Conservation (phyloP, 2,888 invertebrate species). For the Automeris io region DNA sequence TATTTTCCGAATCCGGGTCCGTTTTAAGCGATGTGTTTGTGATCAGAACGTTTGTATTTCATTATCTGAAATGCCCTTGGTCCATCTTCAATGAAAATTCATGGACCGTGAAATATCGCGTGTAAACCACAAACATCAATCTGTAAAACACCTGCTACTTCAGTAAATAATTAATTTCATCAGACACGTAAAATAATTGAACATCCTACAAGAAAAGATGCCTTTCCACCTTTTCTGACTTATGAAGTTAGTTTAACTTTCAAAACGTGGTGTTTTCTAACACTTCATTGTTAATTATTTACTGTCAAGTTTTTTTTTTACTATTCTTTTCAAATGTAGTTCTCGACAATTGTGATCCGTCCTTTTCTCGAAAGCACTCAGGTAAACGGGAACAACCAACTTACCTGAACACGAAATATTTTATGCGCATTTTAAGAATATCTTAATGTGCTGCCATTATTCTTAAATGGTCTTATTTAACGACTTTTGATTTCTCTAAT, state of each 20-base stretch:
- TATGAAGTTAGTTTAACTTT: neutral
- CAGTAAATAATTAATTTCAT: constrained; percentile 6
- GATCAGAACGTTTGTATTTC: constrained; percentile 21
- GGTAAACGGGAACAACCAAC: constrained; percentile 55
- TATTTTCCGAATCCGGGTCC: neutral
- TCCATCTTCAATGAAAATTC: constrained; percentile 45
- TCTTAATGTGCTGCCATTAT: constrained; percentile 12
- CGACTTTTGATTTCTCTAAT: neutral
- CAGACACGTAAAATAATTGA: constrained; percentile 7
- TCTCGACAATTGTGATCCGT: constrained; percentile 54
- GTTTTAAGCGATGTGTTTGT: neutral
- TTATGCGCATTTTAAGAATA: constrained; percentile 16
- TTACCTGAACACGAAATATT: constrained; percentile 61
- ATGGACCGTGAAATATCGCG: constrained; percentile 51
- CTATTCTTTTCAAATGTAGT: constrained; percentile 58
- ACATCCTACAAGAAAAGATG: neutral
- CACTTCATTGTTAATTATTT: constrained; percentile 6
- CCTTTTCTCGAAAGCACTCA: constrained; percentile 52
- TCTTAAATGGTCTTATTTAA: constrained; percentile 1
- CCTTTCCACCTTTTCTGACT: neutral
- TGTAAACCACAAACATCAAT: constrained; percentile 25
- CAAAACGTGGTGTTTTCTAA: neutral
- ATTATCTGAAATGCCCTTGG: constrained; percentile 45
- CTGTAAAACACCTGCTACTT: constrained; percentile 4
- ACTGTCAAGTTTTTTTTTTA: constrained; percentile 26